Conservation (phyloP, 1,140 invertebrate species). For the Drosophila bifasciata region DNA sequence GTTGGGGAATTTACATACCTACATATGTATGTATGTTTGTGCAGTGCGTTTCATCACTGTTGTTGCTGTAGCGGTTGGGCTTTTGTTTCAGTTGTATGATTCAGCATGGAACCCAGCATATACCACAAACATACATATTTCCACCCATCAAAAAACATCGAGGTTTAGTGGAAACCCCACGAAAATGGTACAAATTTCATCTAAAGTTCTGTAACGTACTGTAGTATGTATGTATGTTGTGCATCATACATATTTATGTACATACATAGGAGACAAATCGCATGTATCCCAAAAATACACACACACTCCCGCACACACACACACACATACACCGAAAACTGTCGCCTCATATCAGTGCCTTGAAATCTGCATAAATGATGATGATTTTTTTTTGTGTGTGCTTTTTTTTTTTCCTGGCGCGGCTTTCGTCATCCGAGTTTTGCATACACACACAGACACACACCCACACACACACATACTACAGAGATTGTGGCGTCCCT, state of each 20-base stretch:
- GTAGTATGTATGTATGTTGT: conserved; percentile 2
- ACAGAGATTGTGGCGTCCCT: conserved; percentile 4
- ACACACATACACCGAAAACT: conserved; percentile 44
- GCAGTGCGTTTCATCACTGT: conserved; percentile 1
- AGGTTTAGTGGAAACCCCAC: not conserved
- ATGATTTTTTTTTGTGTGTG: conserved; percentile 54
- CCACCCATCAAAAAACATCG: no score
- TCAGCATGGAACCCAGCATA: not conserved
- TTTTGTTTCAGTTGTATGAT: not conserved
- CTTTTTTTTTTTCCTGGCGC: conserved; percentile 14
- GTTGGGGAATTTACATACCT: not conserved
- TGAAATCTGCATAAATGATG: conserved; percentile 79
- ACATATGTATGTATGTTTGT: no score
- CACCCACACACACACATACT: conserved; percentile 5
- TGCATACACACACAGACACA: conserved; percentile 42
- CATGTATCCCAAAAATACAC: conserved; percentile 5
- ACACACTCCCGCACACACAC: not conserved
- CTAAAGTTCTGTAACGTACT: conserved; percentile 13
- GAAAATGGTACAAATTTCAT: not conserved
- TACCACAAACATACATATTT: no score
- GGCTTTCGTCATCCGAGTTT: conserved; percentile 65
- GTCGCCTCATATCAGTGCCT: conserved; percentile 67
- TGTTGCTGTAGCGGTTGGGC: not conserved
- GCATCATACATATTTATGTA: conserved; percentile 31
- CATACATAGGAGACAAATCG: conserved; percentile 38